These are phyloP conservation scores for Pelobates cultripes DNA, from an alignment of 2,797 vertebrate genomes.

Conservation along the genomic window DNA sequence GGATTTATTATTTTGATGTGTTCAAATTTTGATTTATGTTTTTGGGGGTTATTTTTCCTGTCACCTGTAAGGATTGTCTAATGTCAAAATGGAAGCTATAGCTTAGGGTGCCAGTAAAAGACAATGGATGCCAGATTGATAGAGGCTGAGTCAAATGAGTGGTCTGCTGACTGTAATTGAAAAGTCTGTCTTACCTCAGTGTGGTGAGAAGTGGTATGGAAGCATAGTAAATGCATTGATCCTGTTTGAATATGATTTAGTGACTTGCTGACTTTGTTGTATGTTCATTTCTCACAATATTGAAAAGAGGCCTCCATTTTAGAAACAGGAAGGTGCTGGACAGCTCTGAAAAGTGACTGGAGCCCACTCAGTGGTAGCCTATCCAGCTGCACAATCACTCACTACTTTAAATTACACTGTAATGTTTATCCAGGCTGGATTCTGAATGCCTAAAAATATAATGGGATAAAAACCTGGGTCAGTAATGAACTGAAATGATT, in stretches of 20 bases:
- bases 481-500: neutral
- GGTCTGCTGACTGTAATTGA: neutral
- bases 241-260: neutral
- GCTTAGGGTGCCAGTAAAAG: slow-evolving; percentile 23
- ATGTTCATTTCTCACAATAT: neutral
- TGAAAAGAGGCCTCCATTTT: neutral
- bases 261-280: neutral
- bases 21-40: slow-evolving; percentile 68
- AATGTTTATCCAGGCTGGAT: neutral
- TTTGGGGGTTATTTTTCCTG: slow-evolving; percentile 4
- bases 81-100: slow-evolving; percentile 46
- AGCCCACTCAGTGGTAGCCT: neutral
- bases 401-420: neutral
- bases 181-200: neutral
- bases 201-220: neutral
- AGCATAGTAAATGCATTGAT: neutral
- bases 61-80: slow-evolving; percentile 13
- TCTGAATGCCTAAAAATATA: neutral
- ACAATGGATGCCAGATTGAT: slow-evolving; percentile 26
- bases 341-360: slow-evolving; percentile 1
- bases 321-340: neutral
- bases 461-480: neutral
- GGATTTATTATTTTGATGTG: slow-evolving; percentile 74
- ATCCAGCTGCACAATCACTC: neutral
- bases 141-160: neutral